Evolutionary conservation across 2,113 vertebrate species (phyloP).

Genomic region (Daubentonia madagascariensis): DNA sequence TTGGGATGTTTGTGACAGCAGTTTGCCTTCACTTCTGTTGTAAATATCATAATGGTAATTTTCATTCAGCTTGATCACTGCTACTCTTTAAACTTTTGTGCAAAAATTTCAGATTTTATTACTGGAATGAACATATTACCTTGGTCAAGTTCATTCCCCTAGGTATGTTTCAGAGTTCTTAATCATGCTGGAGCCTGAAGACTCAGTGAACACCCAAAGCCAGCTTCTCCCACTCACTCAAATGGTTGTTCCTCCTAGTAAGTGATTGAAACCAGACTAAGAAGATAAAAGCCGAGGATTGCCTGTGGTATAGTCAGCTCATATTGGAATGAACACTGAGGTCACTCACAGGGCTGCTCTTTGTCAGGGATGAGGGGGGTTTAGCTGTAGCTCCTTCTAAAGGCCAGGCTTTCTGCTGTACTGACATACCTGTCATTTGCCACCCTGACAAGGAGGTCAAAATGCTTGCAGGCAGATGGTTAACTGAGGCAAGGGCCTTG

Average conservation of each 20-base stretch:
- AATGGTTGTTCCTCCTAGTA: neutral
- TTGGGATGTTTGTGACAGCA: neutral
- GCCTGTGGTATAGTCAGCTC: neutral
- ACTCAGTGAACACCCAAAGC: neutral
- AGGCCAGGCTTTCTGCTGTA: neutral
- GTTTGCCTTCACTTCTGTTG: neutral
- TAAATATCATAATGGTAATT: neutral
- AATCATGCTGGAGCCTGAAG: neutral
- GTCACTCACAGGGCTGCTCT: neutral
- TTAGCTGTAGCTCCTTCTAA: neutral
- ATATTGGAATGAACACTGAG: neutral
- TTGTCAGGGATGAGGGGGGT: neutral
- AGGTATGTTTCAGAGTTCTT: neutral
- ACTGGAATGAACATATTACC: neutral
- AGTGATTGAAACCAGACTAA: constrained; percentile 6
- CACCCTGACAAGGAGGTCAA: neutral
- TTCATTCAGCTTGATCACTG: neutral
- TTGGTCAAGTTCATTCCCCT: neutral
- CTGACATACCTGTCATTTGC: neutral
- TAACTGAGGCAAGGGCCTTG: neutral
- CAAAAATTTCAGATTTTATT: neutral
- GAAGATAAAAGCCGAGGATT: neutral
- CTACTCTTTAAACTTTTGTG: neutral
- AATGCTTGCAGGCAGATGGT: neutral
- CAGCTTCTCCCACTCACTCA: neutral